Evolutionary conservation across 1,140 invertebrate species (phyloP).

Genomic region (Cydia amplana): DNA sequence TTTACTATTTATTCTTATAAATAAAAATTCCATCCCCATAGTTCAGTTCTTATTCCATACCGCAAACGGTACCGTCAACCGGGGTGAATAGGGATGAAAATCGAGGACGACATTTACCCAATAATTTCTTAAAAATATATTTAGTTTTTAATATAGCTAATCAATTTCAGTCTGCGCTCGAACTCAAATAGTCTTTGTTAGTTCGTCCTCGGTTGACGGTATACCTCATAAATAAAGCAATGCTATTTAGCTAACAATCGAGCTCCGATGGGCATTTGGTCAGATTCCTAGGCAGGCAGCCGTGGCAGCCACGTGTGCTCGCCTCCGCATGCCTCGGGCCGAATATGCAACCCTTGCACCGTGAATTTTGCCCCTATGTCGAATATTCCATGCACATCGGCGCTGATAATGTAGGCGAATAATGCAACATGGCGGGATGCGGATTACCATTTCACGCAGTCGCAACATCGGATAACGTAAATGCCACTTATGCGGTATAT

Average conservation of each 20-base stretch:
- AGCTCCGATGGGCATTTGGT: slow-evolving; percentile 74
- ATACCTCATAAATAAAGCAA: slow-evolving; percentile 70
- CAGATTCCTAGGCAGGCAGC: slow-evolving; percentile 71
- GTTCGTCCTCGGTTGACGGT: slow-evolving; percentile 5
- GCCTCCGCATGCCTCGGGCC: slow-evolving; percentile 69
- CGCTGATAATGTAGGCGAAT: slow-evolving; percentile 62
- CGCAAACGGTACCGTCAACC: slow-evolving; percentile 36
- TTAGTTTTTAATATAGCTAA: too few species aligned
- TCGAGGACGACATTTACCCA: too few species aligned
- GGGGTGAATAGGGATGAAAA: too few species aligned
- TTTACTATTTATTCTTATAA: slow-evolving; percentile 1
- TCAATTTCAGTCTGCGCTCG: too few species aligned
- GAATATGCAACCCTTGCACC: slow-evolving; percentile 69
- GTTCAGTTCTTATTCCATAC: slow-evolving; percentile 38
- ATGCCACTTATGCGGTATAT: slow-evolving; percentile 39
- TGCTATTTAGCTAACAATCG: slow-evolving; percentile 74
- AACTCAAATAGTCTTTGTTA: too few species aligned
- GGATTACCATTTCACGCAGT: slow-evolving; percentile 42
- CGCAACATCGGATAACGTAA: slow-evolving; percentile 8
- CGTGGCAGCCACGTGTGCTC: slow-evolving; percentile 73
- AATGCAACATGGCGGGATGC: slow-evolving; percentile 53
- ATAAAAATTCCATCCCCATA: slow-evolving; percentile 38
- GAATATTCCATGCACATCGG: slow-evolving; percentile 71
- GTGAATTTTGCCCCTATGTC: slow-evolving; percentile 70
- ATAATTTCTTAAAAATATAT: too few species aligned